phyloP scores from a whole-genome alignment of 2,113 vertebrate genomes.

The Turdus rufiventris region DNA sequence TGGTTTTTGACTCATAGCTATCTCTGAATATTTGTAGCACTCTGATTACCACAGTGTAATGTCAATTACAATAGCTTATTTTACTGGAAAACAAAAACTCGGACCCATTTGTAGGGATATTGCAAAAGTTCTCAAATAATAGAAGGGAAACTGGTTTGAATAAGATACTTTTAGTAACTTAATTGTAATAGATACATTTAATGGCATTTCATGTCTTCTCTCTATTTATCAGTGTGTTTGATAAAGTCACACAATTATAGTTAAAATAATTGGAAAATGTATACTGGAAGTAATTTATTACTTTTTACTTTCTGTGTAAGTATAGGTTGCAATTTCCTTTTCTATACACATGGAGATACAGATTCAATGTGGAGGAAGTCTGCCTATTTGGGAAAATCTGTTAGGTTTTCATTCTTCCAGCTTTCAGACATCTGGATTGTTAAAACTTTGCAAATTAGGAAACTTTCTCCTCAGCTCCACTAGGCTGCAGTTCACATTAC shows the following conservation, averaged over 20 bases:
- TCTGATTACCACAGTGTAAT: background rate
- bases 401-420: background rate
- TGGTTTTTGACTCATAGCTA: fast-evolving
- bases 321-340: background rate
- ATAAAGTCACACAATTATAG: background rate
- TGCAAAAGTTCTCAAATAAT: background rate
- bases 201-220: background rate
- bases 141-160: background rate
- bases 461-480: background rate
- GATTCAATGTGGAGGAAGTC: background rate
- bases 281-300: background rate
- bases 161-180: background rate
- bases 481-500: background rate
- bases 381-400: background rate
- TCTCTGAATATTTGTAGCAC: background rate
- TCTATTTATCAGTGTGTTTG: background rate
- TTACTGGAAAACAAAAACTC: background rate
- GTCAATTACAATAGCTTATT: background rate
- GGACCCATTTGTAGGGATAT: background rate
- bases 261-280: background rate
- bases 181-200: background rate
- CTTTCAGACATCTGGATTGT: background rate
- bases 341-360: background rate
- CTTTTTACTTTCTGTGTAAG: background rate
- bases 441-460: background rate